phyloP scores from a whole-genome alignment of 2,888 invertebrate genomes.

The Himalopsyche japonica region DNA sequence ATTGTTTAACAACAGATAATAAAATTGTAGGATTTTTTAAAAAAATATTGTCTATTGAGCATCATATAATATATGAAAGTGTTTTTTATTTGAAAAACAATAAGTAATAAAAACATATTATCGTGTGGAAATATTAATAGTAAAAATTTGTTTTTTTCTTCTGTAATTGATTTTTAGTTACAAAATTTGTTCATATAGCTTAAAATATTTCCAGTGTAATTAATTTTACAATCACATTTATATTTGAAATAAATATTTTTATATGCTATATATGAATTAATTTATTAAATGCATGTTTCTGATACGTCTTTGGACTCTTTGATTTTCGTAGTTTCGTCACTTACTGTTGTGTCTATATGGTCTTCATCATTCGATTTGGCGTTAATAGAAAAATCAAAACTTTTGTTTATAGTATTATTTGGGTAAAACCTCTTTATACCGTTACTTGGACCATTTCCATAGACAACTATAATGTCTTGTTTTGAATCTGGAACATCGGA shows the following conservation, averaged over 20 bases:
- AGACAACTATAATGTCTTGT: constrained; percentile 26
- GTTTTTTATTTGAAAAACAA: no score
- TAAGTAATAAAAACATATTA: no score
- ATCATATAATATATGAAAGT: no score
- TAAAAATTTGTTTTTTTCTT: no score
- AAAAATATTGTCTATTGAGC: no score
- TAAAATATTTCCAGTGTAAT: no score
- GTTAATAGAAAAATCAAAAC: constrained; percentile 12
- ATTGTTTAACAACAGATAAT: no score
- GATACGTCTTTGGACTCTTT: constrained; percentile 9
- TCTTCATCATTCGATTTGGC: constrained; percentile 8
- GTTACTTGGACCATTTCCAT: constrained; percentile 24
- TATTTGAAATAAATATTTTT: not conserved
- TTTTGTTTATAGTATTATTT: not conserved
- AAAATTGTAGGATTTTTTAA: no score
- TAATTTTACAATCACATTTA: not conserved
- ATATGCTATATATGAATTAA: not conserved
- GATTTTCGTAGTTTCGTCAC: constrained; percentile 1
- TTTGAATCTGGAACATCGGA: not conserved
- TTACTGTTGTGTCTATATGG: constrained; percentile 3
- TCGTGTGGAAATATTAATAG: no score
- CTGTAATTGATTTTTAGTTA: no score
- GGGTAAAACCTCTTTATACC: constrained; percentile 27
- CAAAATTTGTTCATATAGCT: no score
- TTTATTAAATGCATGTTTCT: constrained; percentile 22